Evolutionary conservation across 2,113 vertebrate genomes (phyloP).

Genomic region (Copsychus sechellarum): DNA sequence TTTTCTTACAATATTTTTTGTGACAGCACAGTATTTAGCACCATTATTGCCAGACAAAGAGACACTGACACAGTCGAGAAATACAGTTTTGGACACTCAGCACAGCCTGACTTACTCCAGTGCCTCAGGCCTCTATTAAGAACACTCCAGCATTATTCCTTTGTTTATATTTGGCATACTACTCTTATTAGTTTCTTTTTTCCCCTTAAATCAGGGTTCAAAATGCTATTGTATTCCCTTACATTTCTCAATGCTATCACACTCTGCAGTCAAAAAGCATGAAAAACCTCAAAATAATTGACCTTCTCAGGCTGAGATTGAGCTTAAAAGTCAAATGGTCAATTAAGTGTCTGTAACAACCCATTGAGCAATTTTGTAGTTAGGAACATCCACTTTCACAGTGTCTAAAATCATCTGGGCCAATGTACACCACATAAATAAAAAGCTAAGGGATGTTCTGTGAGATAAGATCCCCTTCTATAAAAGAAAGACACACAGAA

Average conservation of each 20-base stretch:
- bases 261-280: background rate
- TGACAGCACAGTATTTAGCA: background rate
- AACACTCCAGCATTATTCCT: background rate
- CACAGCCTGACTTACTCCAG: background rate
- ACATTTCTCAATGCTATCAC: background rate
- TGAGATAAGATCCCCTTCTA: background rate
- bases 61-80: background rate
- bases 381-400: background rate
- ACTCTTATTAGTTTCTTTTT: background rate
- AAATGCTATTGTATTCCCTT: background rate
- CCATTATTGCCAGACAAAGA: background rate
- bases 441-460: background rate
- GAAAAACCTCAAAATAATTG: constrained; percentile 12
- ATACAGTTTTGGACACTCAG: background rate
- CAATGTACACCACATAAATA: background rate
- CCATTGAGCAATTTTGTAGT: constrained; percentile 28
- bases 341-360: background rate
- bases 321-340: constrained; percentile 8
- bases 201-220: background rate
- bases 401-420: background rate
- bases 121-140: constrained; percentile 32
- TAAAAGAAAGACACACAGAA: background rate
- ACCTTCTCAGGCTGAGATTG: background rate
- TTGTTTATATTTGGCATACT: background rate
- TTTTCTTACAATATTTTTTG: background rate